Conservation (phyloP, 2,888 invertebrate genomes). For the Exocentrus adspersus region DNA sequence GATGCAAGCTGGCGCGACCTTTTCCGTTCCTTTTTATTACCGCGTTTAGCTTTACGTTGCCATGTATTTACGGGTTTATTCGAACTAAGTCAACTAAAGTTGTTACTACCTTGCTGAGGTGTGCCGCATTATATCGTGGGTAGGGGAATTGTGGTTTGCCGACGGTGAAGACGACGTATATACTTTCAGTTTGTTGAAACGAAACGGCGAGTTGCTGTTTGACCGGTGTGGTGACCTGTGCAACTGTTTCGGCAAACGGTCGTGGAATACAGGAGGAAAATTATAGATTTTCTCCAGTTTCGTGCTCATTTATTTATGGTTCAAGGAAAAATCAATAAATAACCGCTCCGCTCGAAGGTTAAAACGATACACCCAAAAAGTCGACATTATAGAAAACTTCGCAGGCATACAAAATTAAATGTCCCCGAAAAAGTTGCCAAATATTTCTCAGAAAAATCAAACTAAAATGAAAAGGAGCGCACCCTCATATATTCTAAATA, state of each 20-base stretch:
- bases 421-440: no score
- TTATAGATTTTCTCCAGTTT: constrained; percentile 12
- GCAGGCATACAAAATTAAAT: no score
- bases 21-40: constrained; percentile 30
- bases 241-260: constrained; percentile 2
- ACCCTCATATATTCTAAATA: no score
- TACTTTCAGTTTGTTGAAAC: constrained; percentile 35
- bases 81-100: constrained; percentile 47
- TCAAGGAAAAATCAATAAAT: constrained; percentile 12
- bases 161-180: constrained; percentile 26
- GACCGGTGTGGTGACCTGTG: constrained; percentile 33
- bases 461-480: no score
- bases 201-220: constrained; percentile 33
- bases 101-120: constrained; percentile 53
- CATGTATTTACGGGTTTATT: constrained; percentile 47
- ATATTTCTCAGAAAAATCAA: no score
- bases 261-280: neutral
- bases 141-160: constrained; percentile 42
- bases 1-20: constrained; percentile 34
- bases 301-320: constrained; percentile 16
- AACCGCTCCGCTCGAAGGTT: neutral
- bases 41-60: constrained; percentile 26
- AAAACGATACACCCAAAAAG: no score
- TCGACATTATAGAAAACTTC: no score
- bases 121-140: constrained; percentile 47